These are phyloP conservation scores for Araneus ventricosus DNA, from an alignment of 1,140 invertebrate genomes.

Conservation along the genomic window DNA sequence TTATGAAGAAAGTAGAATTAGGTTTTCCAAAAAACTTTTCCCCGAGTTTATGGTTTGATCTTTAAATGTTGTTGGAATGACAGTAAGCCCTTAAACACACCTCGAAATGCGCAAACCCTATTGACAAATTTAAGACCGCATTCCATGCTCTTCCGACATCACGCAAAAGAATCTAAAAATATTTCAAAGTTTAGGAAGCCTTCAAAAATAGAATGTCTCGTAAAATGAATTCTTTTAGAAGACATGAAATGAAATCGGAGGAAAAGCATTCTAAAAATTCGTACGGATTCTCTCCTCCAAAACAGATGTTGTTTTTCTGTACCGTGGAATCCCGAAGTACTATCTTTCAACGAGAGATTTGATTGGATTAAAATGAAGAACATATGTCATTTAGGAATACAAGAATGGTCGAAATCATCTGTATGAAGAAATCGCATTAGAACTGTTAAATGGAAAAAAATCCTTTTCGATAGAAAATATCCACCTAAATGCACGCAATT, in stretches of 20 bases:
- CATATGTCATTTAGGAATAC: slow-evolving; percentile 16
- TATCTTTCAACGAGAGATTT: slow-evolving; percentile 16
- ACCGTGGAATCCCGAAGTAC: not conserved
- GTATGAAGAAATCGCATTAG: slow-evolving; percentile 2
- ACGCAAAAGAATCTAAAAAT: not conserved
- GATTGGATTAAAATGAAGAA: slow-evolving; percentile 39
- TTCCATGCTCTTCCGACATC: not conserved
- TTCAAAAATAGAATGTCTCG: slow-evolving; percentile 2
- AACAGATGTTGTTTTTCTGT: not conserved
- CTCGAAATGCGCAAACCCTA: not conserved
- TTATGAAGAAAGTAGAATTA: no score
- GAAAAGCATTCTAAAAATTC: slow-evolving; percentile 20
- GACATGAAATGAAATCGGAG: not conserved
- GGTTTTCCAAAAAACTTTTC: no score
- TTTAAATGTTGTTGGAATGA: not conserved
- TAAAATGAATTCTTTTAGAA: slow-evolving; percentile 15
- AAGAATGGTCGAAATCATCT: not conserved
- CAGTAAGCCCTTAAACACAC: not conserved
- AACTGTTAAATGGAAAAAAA: not conserved
- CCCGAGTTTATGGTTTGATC: not conserved
- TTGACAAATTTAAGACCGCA: not conserved
- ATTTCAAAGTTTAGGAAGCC: not conserved
- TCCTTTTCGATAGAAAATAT: not conserved
- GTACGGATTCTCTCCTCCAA: not conserved
- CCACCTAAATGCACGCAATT: not conserved